phyloP scores from a whole-genome alignment of 2,888 invertebrate species.

The Unio pictorum region DNA sequence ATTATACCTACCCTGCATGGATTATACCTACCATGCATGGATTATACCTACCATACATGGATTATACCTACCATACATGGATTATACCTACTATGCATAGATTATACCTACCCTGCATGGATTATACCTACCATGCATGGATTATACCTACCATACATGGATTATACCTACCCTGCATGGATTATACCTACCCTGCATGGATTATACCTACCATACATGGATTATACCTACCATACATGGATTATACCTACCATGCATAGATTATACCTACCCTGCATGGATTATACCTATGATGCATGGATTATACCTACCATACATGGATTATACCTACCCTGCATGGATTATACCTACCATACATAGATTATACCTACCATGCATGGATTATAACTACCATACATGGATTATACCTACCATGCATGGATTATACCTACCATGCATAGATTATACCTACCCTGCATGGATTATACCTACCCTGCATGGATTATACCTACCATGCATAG shows the following conservation, averaged over 20 bases:
- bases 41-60: too few species aligned
- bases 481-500: too few species aligned
- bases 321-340: too few species aligned
- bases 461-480: too few species aligned
- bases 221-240: too few species aligned
- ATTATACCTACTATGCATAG: not conserved
- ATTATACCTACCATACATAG: not conserved
- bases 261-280: not conserved
- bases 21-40: not conserved
- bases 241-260: not conserved
- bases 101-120: not conserved
- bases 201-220: constrained; percentile 44
- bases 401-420: not conserved
- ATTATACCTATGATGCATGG: not conserved
- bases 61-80: not conserved
- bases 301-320: constrained; percentile 44
- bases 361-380: not conserved
- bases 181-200: not conserved
- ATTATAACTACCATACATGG: too few species aligned
- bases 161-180: not conserved
- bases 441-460: too few species aligned
- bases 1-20: not conserved
- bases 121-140: constrained; percentile 44
- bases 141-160: not conserved
- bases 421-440: constrained; percentile 44